A percentile compares a stretch with the other conserved stretches of the same genome.
phyloP scores from a whole-genome alignment of 2,888 invertebrate genomes.

The Eutolmus rufibarbis region DNA sequence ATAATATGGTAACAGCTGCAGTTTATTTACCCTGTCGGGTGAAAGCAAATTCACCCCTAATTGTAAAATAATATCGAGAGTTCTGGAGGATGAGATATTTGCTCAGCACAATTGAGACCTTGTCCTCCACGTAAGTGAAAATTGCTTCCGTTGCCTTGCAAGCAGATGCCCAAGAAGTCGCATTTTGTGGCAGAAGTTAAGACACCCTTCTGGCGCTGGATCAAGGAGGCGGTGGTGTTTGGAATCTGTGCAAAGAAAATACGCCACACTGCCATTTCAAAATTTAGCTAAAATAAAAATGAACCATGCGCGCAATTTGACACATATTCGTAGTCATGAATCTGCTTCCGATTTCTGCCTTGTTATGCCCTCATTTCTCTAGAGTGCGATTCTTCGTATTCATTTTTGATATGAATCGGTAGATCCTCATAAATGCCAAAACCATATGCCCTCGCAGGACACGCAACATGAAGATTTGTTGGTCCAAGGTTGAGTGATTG shows the following conservation, averaged over 20 bases:
- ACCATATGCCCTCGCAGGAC: neutral
- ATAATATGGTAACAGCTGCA: slow-evolving; percentile 11
- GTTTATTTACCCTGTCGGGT: neutral
- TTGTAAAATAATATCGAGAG: neutral
- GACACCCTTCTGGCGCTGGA: neutral
- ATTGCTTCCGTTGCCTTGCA: neutral
- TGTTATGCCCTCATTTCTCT: neutral
- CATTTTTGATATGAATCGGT: neutral
- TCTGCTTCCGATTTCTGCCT: neutral
- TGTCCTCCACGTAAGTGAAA: neutral
- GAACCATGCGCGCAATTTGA: neutral
- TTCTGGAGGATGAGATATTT: neutral
- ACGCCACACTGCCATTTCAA: neutral
- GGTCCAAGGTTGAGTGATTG: neutral
- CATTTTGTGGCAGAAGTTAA: neutral
- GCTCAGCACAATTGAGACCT: neutral
- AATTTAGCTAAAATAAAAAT: neutral
- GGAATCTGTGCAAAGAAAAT: neutral
- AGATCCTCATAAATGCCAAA: neutral
- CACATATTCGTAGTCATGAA: neutral
- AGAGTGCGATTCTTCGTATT: neutral
- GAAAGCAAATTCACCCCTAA: neutral
- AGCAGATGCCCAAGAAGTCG: neutral
- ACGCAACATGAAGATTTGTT: neutral
- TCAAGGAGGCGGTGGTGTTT: neutral